Evolutionary conservation across 2,888 invertebrate genomes (phyloP).

Genomic region (Eulithis prunata): DNA sequence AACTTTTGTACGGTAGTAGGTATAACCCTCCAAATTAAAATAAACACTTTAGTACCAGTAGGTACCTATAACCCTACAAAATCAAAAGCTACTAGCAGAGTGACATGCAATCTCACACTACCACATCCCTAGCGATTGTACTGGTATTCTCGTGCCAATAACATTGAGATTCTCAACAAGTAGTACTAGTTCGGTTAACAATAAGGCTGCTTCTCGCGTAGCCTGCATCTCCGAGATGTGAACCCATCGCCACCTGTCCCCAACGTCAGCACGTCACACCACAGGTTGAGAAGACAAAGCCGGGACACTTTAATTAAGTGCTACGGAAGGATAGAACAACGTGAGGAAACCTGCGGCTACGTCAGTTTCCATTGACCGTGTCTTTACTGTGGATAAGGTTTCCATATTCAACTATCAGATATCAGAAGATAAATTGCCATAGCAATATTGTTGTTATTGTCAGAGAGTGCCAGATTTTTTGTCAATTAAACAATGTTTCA

Average conservation of each 20-base stretch:
- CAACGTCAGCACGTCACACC: slow-evolving; percentile 35
- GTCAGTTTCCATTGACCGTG: no score
- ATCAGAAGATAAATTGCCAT: not conserved
- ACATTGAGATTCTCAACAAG: no score
- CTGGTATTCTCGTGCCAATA: slow-evolving; percentile 1
- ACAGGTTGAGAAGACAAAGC: slow-evolving; percentile 15
- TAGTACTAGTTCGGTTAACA: slow-evolving; percentile 1
- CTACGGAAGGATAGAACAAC: not conserved
- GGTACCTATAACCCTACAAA: no score
- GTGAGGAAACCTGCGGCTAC: not conserved
- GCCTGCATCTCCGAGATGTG: slow-evolving; percentile 40
- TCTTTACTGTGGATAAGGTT: no score
- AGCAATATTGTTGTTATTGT: no score
- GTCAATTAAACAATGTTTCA: no score
- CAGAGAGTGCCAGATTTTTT: no score
- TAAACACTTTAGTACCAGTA: no score
- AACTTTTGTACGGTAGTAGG: no score
- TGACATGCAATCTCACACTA: slow-evolving; percentile 8
- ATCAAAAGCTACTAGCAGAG: not conserved
- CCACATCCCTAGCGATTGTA: slow-evolving; percentile 4
- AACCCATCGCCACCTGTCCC: slow-evolving; percentile 51
- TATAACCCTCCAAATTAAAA: no score
- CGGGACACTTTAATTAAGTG: slow-evolving; percentile 11
- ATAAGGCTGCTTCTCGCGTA: slow-evolving; percentile 16
- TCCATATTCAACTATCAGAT: no score